Evolutionary conservation across 2,888 invertebrate species (phyloP).

Genomic region (Brenthis ino): DNA sequence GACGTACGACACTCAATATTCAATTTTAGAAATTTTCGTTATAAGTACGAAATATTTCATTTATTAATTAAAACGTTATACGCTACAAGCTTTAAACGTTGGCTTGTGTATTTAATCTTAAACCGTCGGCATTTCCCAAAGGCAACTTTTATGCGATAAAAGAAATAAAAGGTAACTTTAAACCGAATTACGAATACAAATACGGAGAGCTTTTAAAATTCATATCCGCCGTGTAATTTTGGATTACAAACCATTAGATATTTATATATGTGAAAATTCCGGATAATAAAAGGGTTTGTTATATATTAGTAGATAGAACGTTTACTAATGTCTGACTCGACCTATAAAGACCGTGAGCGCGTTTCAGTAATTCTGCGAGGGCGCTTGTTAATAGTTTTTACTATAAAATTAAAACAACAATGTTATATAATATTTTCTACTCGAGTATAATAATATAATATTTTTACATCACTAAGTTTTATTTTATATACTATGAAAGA

Average conservation of each 20-base stretch:
- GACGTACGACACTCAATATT: neutral
- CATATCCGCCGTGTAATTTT: conserved; percentile 1
- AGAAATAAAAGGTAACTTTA: conserved; percentile 11
- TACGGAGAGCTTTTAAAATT: conserved; percentile 11
- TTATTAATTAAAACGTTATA: conserved; percentile 11
- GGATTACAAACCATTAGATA: neutral
- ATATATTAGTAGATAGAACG: too few species aligned
- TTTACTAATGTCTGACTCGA: too few species aligned
- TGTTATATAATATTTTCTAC: too few species aligned
- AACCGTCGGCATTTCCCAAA: conserved; percentile 8
- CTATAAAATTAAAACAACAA: too few species aligned
- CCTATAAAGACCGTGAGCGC: too few species aligned
- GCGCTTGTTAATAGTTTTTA: too few species aligned
- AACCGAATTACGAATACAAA: conserved; percentile 20
- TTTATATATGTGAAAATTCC: too few species aligned
- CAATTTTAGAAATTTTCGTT: neutral
- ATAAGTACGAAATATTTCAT: neutral
- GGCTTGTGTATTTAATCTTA: conserved; percentile 6
- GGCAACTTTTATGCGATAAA: conserved; percentile 9
- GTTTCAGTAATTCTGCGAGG: too few species aligned
- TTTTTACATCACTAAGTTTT: too few species aligned
- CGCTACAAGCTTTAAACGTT: neutral
- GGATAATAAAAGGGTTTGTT: too few species aligned
- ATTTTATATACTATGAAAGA: too few species aligned
- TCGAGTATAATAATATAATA: too few species aligned